Percentiles rank a stretch among this genome's conserved stretches.
phyloP scores from a whole-genome alignment of 2,113 vertebrate species.

The Coptodon rendalli region DNA sequence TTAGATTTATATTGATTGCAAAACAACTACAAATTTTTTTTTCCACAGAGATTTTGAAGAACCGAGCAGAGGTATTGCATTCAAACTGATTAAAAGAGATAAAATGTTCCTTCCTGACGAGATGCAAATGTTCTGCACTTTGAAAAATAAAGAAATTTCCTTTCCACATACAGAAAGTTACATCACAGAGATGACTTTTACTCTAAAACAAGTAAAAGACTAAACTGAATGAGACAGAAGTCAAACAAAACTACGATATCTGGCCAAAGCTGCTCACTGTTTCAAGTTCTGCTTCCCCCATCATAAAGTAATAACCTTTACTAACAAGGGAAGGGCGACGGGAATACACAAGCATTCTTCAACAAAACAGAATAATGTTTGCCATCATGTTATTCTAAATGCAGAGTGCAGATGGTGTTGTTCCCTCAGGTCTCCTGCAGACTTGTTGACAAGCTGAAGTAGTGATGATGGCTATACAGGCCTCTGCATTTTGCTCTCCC shows the following conservation, averaged over 20 bases:
- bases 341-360: slow-evolving; percentile 64
- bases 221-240: slow-evolving; percentile 55
- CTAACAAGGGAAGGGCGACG: slow-evolving; percentile 55
- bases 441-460: slow-evolving; percentile 35
- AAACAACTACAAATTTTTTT: slow-evolving; percentile 58
- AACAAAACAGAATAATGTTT: slow-evolving; percentile 62
- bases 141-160: slow-evolving; percentile 54
- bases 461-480: slow-evolving; percentile 57
- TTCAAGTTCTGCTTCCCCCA: slow-evolving; percentile 65
- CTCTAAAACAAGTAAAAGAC: slow-evolving; percentile 80
- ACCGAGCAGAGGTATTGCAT: slow-evolving; percentile 74
- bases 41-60: slow-evolving; percentile 62
- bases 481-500: slow-evolving; percentile 61
- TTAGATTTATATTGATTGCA: slow-evolving; percentile 67
- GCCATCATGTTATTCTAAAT: slow-evolving; percentile 52
- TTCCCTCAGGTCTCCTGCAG: slow-evolving; percentile 38
- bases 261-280: slow-evolving; percentile 79
- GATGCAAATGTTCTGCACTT: slow-evolving; percentile 50
- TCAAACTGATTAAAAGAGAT: slow-evolving; percentile 66
- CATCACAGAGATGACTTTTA: slow-evolving; percentile 71
- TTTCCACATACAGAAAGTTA: slow-evolving; percentile 49
- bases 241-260: slow-evolving; percentile 58
- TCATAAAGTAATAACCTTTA: slow-evolving; percentile 56
- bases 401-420: slow-evolving; percentile 58
- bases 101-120: slow-evolving; percentile 56